Percentiles rank a stretch among this genome's conserved stretches.
Evolutionary conservation across 1,140 invertebrate genomes (phyloP).

Genomic region (Pseudoatta argentina): DNA sequence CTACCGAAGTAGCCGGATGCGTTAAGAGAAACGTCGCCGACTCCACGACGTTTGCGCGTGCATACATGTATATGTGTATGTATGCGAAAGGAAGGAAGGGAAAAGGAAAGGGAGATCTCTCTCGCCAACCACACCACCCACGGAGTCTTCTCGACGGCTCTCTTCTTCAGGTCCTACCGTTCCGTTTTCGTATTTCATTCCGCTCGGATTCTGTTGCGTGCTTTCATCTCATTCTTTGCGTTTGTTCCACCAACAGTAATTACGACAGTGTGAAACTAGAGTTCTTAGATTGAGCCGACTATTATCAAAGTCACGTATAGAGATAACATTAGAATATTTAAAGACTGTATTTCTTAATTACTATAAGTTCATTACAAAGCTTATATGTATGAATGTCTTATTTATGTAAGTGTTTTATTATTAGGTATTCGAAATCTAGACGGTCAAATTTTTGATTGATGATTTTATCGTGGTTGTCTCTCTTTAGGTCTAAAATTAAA

Average conservation of each 20-base stretch:
- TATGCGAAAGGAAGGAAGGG: slow-evolving; percentile 60
- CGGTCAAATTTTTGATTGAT: background rate
- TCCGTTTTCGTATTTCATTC: slow-evolving; percentile 29
- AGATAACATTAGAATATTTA: background rate
- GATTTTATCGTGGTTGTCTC: background rate
- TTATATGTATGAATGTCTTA: background rate
- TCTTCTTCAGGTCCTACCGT: slow-evolving; percentile 26
- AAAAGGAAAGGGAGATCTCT: slow-evolving; percentile 56
- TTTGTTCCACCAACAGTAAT: background rate
- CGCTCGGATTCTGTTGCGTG: background rate
- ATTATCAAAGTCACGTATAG: background rate
- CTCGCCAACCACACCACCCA: slow-evolving; percentile 82
- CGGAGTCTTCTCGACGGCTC: slow-evolving; percentile 63
- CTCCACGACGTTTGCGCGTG: background rate
- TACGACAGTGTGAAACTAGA: background rate
- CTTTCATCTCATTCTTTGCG: background rate
- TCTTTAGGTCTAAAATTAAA: background rate
- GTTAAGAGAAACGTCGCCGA: slow-evolving; percentile 58
- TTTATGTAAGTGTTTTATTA: background rate
- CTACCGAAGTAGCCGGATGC: slow-evolving; percentile 53
- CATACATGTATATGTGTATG: background rate
- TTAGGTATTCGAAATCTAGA: background rate
- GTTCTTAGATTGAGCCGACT: background rate
- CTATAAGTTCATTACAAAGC: background rate
- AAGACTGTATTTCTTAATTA: background rate